Evolutionary conservation across 1,140 invertebrate species (phyloP).

Genomic region (Eupristina koningsbergeri): DNA sequence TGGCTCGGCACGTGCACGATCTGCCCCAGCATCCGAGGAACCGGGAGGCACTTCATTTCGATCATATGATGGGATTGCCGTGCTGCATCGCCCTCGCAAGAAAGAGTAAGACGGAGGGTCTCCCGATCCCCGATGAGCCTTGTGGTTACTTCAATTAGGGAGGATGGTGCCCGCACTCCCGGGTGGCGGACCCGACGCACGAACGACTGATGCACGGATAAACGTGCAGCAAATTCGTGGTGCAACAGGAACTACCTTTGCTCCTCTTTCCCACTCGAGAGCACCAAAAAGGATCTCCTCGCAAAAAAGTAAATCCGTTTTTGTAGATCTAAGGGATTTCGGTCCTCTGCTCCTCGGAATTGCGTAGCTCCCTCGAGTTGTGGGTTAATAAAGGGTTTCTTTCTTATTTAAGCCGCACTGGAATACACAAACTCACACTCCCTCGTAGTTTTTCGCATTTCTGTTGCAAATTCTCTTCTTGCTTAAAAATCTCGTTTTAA

Average conservation of each 20-base stretch:
- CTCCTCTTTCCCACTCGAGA: no score
- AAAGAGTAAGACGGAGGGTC: conserved; percentile 24
- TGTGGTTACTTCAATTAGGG: conserved; percentile 73
- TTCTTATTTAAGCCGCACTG: background rate
- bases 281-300: background rate
- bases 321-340: background rate
- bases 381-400: background rate
- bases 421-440: background rate
- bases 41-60: conserved; percentile 68
- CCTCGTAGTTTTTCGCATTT: background rate
- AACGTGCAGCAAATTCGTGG: no score
- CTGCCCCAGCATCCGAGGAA: conserved; percentile 61
- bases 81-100: conserved; percentile 45
- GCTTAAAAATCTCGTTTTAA: background rate
- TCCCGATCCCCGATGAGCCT: conserved; percentile 60
- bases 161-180: conserved; percentile 64
- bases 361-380: background rate
- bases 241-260: no score
- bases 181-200: conserved; percentile 20
- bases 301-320: background rate
- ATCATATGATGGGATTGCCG: conserved; percentile 64
- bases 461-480: background rate
- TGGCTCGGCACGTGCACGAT: conserved; percentile 67
- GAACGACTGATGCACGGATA: background rate
- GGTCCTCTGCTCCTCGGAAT: background rate